Evolutionary conservation across 30 jellyfish, hydroid and myxozoan genomes (phyloP).

Genomic region (Phacellophora camtschatica): DNA sequence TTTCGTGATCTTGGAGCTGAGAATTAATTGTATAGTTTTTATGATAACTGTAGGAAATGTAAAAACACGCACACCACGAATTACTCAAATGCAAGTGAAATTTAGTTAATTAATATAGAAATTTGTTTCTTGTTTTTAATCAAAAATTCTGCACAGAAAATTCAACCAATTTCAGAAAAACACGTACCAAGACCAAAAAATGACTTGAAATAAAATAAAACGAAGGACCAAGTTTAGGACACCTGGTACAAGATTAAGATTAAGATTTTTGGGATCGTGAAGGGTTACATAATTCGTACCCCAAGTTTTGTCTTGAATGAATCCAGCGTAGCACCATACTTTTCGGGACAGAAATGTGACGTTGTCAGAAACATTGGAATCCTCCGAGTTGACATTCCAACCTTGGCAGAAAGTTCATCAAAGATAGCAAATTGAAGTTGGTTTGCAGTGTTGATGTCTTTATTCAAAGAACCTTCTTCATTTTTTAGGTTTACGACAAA

Average conservation of each 20-base stretch:
- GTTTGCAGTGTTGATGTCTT: conserved; percentile 34
- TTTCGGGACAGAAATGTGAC: conserved; percentile 22
- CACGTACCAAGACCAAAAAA: too few species aligned
- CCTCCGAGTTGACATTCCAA: conserved; percentile 49
- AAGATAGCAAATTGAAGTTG: conserved; percentile 42
- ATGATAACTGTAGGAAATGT: too few species aligned
- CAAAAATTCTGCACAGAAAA: too few species aligned
- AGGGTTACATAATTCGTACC: background rate
- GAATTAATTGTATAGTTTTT: too few species aligned
- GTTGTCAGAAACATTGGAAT: conserved; percentile 65
- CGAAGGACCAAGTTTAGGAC: too few species aligned
- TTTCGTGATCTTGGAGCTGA: background rate
- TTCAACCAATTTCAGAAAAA: too few species aligned
- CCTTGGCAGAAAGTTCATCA: conserved; percentile 39
- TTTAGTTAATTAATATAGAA: too few species aligned
- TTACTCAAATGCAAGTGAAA: too few species aligned
- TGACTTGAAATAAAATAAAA: too few species aligned
- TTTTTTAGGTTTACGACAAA: conserved; percentile 51
- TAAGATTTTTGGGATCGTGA: background rate
- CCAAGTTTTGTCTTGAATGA: conserved; percentile 34
- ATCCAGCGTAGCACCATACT: conserved; percentile 34
- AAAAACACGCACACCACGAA: too few species aligned
- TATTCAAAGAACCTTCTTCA: conserved; percentile 20
- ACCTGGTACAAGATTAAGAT: too few species aligned
- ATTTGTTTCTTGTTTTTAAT: too few species aligned